A percentile compares a stretch with the other conserved stretches of the same genome.
Conservation (phyloP, 1,140 invertebrate genomes). For the Elymnias hypermnestra region DNA sequence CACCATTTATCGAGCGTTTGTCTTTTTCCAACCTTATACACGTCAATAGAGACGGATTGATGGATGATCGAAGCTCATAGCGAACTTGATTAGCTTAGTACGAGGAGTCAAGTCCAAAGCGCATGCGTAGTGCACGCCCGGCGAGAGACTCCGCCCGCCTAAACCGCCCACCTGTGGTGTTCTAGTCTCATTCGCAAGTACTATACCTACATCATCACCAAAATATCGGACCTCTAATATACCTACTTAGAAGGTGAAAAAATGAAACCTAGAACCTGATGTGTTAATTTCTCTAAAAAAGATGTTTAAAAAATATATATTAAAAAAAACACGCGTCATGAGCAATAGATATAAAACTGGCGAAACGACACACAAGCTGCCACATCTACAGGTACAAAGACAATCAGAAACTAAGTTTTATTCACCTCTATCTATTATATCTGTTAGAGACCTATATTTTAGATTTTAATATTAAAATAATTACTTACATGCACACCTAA, state of each 20-base stretch:
- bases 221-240: constrained; percentile 12
- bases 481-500: constrained; percentile 46
- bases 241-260: background rate
- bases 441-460: constrained; percentile 33
- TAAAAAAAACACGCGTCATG: constrained; percentile 52
- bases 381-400: constrained; percentile 61
- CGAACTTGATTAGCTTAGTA: constrained; percentile 40
- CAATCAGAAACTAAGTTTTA: constrained; percentile 46
- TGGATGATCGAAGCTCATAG: constrained; percentile 35
- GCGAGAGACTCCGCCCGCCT: constrained; percentile 49
- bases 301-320: constrained; percentile 14
- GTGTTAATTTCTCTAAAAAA: too few species aligned
- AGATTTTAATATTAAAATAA: constrained; percentile 32
- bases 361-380: constrained; percentile 67
- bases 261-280: background rate
- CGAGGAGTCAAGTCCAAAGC: constrained; percentile 32
- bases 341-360: constrained; percentile 64
- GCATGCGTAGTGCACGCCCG: constrained; percentile 59
- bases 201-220: constrained; percentile 40
- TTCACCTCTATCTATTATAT: constrained; percentile 29
- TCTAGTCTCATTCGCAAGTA: constrained; percentile 40
- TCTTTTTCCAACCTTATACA: constrained; percentile 52
- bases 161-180: constrained; percentile 66
- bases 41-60: constrained; percentile 49
- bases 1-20: constrained; percentile 34